Evolutionary conservation across 2,888 invertebrate genomes (phyloP).

Genomic region (Camponotus fellah): DNA sequence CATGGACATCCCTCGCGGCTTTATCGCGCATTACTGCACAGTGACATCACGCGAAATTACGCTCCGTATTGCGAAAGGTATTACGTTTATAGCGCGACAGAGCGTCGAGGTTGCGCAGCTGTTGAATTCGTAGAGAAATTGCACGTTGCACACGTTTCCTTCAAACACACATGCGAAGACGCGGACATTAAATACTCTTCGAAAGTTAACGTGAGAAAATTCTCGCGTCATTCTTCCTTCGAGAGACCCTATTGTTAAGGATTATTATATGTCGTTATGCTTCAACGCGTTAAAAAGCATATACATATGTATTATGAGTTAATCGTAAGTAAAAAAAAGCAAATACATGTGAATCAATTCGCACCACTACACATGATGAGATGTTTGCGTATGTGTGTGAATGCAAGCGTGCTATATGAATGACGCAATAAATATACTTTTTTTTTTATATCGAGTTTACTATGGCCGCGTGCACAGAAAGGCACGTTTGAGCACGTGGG

Average conservation of each 20-base stretch:
- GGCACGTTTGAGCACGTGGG: conserved; percentile 31
- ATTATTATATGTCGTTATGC: conserved; percentile 11
- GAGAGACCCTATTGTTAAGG: background rate
- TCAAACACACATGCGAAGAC: background rate
- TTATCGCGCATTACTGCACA: conserved; percentile 62
- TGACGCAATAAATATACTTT: conserved; percentile 10
- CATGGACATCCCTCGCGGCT: conserved; percentile 48
- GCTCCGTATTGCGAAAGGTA: conserved; percentile 59
- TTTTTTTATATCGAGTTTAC: background rate
- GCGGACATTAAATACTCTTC: conserved; percentile 29
- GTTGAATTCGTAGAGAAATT: conserved; percentile 52
- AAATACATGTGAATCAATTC: background rate
- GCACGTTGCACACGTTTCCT: conserved; percentile 31
- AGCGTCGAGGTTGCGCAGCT: conserved; percentile 52
- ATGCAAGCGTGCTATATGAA: conserved; percentile 4
- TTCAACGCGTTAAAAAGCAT: background rate
- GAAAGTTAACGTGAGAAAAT: conserved; percentile 41
- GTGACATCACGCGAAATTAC: conserved; percentile 70
- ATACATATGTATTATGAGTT: background rate
- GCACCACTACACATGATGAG: background rate
- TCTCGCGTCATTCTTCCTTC: conserved; percentile 25
- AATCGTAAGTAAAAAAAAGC: background rate
- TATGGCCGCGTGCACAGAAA: conserved; percentile 12
- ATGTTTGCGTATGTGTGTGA: background rate
- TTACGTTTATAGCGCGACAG: conserved; percentile 62